phyloP scores from a whole-genome alignment of 1,140 invertebrate genomes.

The Stegodyphus mimosarum region DNA sequence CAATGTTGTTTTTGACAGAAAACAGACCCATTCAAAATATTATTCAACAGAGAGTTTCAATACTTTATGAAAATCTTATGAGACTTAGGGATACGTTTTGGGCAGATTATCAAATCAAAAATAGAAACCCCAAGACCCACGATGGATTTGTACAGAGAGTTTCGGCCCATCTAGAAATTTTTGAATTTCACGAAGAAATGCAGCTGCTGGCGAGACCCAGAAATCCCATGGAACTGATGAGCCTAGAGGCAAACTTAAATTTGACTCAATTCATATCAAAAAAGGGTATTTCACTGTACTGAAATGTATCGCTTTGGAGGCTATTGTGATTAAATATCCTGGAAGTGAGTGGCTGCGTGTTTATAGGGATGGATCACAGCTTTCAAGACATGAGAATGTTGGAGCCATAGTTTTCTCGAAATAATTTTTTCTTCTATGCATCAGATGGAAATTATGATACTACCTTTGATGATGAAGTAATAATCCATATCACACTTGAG shows the following conservation, averaged over 20 bases:
- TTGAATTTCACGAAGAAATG: neutral
- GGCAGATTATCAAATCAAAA: neutral
- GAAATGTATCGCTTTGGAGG: neutral
- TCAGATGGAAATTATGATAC: neutral
- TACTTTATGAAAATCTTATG: neutral
- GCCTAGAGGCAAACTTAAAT: neutral
- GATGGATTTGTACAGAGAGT: neutral
- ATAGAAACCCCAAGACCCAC: neutral
- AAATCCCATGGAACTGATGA: neutral
- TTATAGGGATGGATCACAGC: conserved; percentile 8
- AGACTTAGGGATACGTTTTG: neutral
- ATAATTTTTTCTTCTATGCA: conserved; percentile 9
- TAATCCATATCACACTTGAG: neutral
- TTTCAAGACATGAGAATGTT: conserved; percentile 11
- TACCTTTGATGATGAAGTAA: neutral
- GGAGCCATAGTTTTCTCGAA: neutral
- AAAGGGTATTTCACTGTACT: neutral
- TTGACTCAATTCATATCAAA: conserved; percentile 13
- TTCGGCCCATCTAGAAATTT: neutral
- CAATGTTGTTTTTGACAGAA: no score
- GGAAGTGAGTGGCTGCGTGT: conserved; percentile 1
- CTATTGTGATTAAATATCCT: neutral
- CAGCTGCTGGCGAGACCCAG: neutral
- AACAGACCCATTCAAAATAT: no score
- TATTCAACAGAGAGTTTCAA: no score